These are phyloP conservation scores for Plotosus lineatus DNA, from an alignment of 2,113 vertebrate species.

Conservation along the genomic window DNA sequence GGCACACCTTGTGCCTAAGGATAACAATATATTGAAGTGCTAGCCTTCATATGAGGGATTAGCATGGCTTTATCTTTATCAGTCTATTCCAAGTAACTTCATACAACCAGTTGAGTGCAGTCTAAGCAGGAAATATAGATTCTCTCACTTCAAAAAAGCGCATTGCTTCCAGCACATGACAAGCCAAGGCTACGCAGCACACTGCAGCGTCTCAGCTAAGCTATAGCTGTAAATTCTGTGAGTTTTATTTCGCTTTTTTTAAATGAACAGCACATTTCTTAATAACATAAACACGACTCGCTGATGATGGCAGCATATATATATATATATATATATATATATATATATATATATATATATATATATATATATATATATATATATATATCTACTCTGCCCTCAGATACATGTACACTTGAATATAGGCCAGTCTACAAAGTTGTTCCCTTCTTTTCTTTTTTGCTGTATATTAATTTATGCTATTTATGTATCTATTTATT, in stretches of 20 bases:
- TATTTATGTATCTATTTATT: too few relatives aligned
- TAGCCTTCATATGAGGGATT: slow-evolving; percentile 27
- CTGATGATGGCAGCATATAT: neutral
- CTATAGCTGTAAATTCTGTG: neutral
- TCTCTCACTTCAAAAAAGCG: slow-evolving; percentile 19
- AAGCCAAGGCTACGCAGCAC: slow-evolving; percentile 4
- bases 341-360: too few relatives aligned
- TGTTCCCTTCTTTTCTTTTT: too few relatives aligned
- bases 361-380: too few relatives aligned
- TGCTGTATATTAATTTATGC: too few relatives aligned
- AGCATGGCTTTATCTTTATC: slow-evolving; percentile 32
- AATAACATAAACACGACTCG: neutral
- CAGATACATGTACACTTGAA: too few relatives aligned
- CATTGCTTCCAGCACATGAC: slow-evolving; percentile 23
- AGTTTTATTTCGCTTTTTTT: neutral
- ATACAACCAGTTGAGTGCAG: slow-evolving; percentile 7
- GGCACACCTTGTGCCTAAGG: neutral
- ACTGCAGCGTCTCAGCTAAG: neutral
- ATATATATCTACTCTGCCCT: too few relatives aligned
- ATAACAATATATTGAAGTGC: slow-evolving; percentile 26
- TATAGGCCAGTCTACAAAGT: too few relatives aligned
- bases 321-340: too few relatives aligned
- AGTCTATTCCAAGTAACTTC: neutral
- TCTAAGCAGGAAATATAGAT: slow-evolving; percentile 34
- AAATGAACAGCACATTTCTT: slow-evolving; percentile 3